phyloP scores from a whole-genome alignment of 2,888 invertebrate genomes.

The Xestia ashworthii region DNA sequence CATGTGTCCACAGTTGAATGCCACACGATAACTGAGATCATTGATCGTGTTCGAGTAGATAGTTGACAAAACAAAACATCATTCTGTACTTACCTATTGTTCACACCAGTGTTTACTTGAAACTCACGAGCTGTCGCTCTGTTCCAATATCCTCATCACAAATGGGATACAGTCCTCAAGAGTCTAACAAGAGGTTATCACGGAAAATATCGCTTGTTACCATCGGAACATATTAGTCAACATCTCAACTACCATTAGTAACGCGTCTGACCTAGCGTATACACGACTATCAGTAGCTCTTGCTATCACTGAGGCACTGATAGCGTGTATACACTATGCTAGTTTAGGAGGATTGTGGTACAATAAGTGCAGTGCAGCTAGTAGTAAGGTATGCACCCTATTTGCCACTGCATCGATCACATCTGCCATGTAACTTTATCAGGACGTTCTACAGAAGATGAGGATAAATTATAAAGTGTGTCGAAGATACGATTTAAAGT shows the following conservation, averaged over 20 bases:
- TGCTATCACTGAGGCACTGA: background rate
- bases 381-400: background rate
- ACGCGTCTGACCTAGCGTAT: background rate
- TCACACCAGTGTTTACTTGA: no score
- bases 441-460: background rate
- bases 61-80: background rate
- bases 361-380: background rate
- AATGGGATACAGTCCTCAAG: background rate
- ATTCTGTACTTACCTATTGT: background rate
- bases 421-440: background rate
- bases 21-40: constrained; percentile 9
- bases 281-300: background rate
- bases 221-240: background rate
- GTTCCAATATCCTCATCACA: background rate
- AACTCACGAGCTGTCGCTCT: background rate
- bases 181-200: background rate
- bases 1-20: constrained; percentile 20
- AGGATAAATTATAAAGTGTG: background rate
- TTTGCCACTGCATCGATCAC: background rate
- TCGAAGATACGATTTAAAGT: background rate
- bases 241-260: background rate
- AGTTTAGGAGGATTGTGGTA: background rate
- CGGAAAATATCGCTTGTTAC: background rate
- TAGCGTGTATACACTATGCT: background rate
- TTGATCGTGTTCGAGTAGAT: constrained; percentile 1